Percentiles rank a stretch among this genome's conserved stretches.
Evolutionary conservation across 2,113 vertebrate genomes (phyloP).

Genomic region (Steatornis caripensis): DNA sequence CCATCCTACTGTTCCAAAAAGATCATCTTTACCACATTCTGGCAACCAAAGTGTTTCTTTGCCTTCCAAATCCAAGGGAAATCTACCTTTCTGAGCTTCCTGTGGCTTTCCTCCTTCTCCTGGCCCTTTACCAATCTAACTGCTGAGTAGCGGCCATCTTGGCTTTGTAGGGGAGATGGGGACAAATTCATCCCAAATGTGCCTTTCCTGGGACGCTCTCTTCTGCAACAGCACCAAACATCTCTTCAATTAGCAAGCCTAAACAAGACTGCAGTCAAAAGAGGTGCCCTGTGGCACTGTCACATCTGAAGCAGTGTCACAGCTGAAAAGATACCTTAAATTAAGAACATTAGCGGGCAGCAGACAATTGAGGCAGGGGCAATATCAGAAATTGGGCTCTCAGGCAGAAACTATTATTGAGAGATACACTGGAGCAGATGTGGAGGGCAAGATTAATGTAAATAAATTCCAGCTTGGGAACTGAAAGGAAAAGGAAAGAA

Average conservation of each 20-base stretch:
- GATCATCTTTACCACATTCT: not conserved
- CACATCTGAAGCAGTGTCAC: rapidly evolving
- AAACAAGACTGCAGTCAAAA: not conserved
- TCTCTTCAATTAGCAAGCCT: not conserved
- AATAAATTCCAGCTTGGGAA: not conserved
- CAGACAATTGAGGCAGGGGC: not conserved
- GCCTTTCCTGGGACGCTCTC: not conserved
- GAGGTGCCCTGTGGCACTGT: not conserved
- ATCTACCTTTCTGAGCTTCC: not conserved
- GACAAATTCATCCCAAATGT: not conserved
- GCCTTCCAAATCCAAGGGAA: not conserved
- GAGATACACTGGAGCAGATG: not conserved
- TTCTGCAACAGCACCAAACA: not conserved
- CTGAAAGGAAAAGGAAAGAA: not conserved
- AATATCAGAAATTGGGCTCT: not conserved
- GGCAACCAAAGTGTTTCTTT: not conserved
- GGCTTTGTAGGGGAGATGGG: not conserved
- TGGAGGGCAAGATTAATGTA: not conserved
- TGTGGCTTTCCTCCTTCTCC: not conserved
- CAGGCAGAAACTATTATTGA: not conserved
- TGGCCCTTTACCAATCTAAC: not conserved
- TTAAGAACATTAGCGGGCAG: not conserved
- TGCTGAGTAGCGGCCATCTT: not conserved
- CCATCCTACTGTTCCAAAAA: not conserved
- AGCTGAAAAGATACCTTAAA: not conserved